Evolutionary conservation across 2,797 vertebrate genomes (phyloP).

Genomic region (Onychomys leucogaster): DNA sequence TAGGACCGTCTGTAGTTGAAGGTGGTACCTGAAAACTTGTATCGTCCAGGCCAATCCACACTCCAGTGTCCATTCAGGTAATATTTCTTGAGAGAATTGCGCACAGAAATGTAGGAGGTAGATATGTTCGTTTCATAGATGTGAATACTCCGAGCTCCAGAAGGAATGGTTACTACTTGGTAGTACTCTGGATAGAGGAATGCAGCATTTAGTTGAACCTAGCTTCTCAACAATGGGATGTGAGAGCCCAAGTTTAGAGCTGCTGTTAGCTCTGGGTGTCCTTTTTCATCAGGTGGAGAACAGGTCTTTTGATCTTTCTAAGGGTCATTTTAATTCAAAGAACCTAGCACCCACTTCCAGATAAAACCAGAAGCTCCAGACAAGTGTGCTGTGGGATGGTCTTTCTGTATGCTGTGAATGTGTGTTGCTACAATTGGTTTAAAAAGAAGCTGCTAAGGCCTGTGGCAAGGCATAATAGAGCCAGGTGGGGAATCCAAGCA

Average conservation of each 20-base stretch:
- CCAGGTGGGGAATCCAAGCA: no score
- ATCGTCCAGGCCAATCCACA: slow-evolving; percentile 93
- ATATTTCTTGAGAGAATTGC: slow-evolving; percentile 90
- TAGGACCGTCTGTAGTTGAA: slow-evolving; percentile 93
- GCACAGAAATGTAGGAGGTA: slow-evolving; percentile 92
- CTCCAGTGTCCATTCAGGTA: slow-evolving; percentile 94
- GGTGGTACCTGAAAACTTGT: slow-evolving; percentile 91
- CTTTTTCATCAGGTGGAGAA: not conserved
- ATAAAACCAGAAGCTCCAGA: not conserved
- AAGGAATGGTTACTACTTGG: slow-evolving; percentile 90
- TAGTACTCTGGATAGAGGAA: slow-evolving; percentile 90
- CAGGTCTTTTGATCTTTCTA: not conserved
- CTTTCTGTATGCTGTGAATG: no score
- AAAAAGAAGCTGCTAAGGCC: no score
- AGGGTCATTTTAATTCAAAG: not conserved
- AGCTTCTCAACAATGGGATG: not conserved
- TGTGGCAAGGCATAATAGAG: no score
- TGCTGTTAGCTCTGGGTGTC: not conserved
- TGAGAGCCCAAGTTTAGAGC: not conserved
- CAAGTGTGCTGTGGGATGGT: no score
- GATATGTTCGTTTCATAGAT: slow-evolving; percentile 92
- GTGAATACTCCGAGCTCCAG: slow-evolving; percentile 91
- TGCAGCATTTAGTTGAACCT: not conserved
- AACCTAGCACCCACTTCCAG: not conserved
- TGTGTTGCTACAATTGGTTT: no score